Evolutionary conservation across 2,888 invertebrate species (phyloP).

Genomic region (Eupithecia abbreviata): DNA sequence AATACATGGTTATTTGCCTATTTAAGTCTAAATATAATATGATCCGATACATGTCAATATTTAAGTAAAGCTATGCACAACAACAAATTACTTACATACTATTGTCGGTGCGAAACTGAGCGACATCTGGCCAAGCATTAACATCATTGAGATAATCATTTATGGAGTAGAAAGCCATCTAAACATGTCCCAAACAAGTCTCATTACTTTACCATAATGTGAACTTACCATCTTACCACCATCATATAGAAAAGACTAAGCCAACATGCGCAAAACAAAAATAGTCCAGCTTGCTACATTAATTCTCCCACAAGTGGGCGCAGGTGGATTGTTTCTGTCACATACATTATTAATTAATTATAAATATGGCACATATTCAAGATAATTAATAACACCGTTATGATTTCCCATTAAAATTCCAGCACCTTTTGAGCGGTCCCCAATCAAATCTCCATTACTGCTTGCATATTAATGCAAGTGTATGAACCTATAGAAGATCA

Average conservation of each 20-base stretch:
- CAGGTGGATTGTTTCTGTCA: background rate
- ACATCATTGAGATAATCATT: too few species aligned
- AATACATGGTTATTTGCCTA: too few species aligned
- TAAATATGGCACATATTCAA: constrained; percentile 7
- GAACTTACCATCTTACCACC: background rate
- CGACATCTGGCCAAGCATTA: too few species aligned
- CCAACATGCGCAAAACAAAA: background rate
- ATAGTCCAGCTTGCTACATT: background rate
- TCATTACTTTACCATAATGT: background rate
- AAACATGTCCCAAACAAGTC: background rate
- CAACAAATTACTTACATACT: too few species aligned
- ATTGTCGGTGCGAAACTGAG: too few species aligned
- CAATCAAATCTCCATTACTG: constrained; percentile 40
- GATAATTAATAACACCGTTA: constrained; percentile 8
- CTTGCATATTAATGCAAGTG: constrained; percentile 3
- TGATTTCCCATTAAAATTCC: constrained; percentile 32
- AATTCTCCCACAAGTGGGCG: background rate
- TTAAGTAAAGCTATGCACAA: too few species aligned
- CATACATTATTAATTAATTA: background rate
- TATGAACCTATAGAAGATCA: background rate
- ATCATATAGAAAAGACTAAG: background rate
- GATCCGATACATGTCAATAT: too few species aligned
- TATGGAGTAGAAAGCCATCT: too few species aligned
- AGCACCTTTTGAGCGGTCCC: constrained; percentile 17
- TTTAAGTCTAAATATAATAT: too few species aligned